phyloP scores from a whole-genome alignment of 37 sponge, comb jelly and placozoan species.

The Eunapius fragilis region DNA sequence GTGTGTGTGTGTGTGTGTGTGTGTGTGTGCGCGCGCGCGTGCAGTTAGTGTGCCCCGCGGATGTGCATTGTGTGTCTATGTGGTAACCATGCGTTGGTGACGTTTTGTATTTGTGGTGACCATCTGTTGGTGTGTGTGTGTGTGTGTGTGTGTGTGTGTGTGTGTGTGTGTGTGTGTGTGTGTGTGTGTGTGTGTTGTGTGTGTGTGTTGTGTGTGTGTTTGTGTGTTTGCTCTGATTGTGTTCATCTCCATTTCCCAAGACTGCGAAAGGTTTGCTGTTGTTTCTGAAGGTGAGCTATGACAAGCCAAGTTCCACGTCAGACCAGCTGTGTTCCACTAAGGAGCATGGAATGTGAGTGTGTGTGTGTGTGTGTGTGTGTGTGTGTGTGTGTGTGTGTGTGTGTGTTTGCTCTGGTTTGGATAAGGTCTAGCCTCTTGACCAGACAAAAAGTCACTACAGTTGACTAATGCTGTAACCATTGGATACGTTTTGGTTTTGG shows the following conservation, averaged over 20 bases:
- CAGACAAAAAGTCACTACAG: no score
- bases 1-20: constrained; percentile 32
- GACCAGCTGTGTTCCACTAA: constrained; percentile 1
- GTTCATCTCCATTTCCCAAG: background rate
- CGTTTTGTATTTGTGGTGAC: no score
- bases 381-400: background rate
- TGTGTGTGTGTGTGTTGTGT: constrained; percentile 2
- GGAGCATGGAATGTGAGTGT: constrained; percentile 59
- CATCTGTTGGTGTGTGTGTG: background rate
- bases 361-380: constrained; percentile 12
- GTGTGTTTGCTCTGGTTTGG: no score
- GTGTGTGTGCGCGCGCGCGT: constrained; percentile 26
- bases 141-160: constrained; percentile 21
- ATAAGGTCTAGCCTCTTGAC: no score
- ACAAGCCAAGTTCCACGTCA: background rate
- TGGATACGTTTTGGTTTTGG: no score
- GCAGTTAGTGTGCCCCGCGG: no score
- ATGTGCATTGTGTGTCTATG: no score
- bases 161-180: constrained; percentile 17
- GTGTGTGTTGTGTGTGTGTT: background rate
- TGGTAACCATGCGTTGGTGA: no score
- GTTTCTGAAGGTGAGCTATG: constrained; percentile 44
- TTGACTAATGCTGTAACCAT: no score
- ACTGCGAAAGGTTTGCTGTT: constrained; percentile 50
- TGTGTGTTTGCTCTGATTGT: background rate